Evolutionary conservation across 2,888 invertebrate species (phyloP).

Genomic region (Lingula anatina): DNA sequence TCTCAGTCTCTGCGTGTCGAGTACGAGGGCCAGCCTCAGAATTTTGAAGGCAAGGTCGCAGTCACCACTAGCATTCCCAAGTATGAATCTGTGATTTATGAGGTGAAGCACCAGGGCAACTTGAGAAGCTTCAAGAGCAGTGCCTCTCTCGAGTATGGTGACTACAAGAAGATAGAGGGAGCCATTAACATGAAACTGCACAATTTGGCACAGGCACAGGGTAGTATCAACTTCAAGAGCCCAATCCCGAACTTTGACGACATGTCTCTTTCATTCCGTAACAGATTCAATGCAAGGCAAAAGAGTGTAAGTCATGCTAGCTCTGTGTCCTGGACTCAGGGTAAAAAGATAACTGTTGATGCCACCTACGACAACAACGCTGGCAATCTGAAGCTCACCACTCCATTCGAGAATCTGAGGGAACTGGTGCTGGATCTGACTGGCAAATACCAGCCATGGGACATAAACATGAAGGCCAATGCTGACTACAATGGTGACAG

Average conservation of each 20-base stretch:
- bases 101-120: background rate
- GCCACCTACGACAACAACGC: slow-evolving; percentile 1
- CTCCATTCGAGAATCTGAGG: slow-evolving; percentile 1
- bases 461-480: background rate
- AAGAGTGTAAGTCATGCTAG: too few species aligned
- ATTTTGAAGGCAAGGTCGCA: too few species aligned
- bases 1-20: too few species aligned
- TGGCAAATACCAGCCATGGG: background rate
- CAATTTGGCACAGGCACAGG: slow-evolving; percentile 9
- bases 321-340: background rate
- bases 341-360: background rate
- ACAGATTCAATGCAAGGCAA: too few species aligned
- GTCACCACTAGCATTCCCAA: too few species aligned
- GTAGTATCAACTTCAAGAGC: too few species aligned
- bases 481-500: background rate
- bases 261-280: too few species aligned
- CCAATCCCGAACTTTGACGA: too few species aligned
- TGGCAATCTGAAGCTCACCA: slow-evolving; percentile 8
- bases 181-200: slow-evolving; percentile 10
- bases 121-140: slow-evolving; percentile 11
- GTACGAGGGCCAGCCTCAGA: too few species aligned
- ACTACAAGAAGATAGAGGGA: slow-evolving; percentile 13
- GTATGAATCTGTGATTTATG: too few species aligned
- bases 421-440: background rate
- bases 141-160: slow-evolving; percentile 16